These are phyloP conservation scores for Fratercula arctica DNA, from an alignment of 2,797 vertebrate species.

Conservation along the genomic window DNA sequence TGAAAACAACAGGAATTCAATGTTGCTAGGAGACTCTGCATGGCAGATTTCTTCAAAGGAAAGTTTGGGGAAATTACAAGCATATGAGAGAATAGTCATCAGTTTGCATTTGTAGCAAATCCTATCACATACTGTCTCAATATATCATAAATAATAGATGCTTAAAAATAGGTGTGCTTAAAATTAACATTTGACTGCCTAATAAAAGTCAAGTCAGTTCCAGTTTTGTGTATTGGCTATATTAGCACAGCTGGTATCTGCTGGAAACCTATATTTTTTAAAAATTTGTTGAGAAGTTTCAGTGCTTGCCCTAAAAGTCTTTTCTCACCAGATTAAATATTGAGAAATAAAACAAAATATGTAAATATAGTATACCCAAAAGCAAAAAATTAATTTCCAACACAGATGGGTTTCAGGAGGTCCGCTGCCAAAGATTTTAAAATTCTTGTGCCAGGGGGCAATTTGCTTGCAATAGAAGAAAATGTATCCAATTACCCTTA, in stretches of 20 bases:
- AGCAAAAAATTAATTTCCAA: slow-evolving; percentile 74
- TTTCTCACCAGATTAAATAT: slow-evolving; percentile 67
- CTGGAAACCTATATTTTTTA: not conserved
- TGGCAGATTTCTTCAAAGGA: not conserved
- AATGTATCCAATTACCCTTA: slow-evolving; percentile 64
- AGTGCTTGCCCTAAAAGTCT: slow-evolving; percentile 17
- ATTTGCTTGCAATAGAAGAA: slow-evolving; percentile 64
- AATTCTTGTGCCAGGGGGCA: slow-evolving; percentile 56
- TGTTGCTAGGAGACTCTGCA: not conserved
- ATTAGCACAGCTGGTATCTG: not conserved
- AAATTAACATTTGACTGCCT: not conserved
- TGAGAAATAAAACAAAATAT: slow-evolving; percentile 71
- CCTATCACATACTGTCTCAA: not conserved
- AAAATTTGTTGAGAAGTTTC: not conserved
- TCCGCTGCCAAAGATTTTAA: slow-evolving; percentile 69
- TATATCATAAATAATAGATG: not conserved
- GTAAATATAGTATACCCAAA: slow-evolving; percentile 72
- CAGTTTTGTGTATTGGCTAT: not conserved
- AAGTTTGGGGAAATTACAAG: not conserved
- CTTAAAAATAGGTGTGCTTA: not conserved
- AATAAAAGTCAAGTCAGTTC: not conserved
- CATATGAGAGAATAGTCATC: not conserved
- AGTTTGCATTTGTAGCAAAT: not conserved
- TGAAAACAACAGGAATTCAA: not conserved
- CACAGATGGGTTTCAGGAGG: slow-evolving; percentile 70